phyloP scores from a whole-genome alignment of 2,113 vertebrate species.

The Maccullochella peelii region DNA sequence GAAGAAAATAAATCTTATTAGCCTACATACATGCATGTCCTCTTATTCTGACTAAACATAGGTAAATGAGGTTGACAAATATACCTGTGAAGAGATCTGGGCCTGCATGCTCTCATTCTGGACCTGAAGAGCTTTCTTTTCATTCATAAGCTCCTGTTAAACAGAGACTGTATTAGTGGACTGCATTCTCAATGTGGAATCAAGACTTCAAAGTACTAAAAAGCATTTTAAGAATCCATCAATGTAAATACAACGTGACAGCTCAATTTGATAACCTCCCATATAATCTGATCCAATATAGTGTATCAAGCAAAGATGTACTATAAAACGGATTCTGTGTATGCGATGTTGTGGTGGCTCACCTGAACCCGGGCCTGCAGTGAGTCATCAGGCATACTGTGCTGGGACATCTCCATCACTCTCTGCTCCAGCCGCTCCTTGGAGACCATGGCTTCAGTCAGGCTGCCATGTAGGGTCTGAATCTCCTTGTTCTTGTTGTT shows the following conservation, averaged over 20 bases:
- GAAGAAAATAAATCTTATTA: conserved; percentile 46
- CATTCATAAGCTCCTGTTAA: conserved; percentile 92
- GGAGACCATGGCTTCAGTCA: conserved; percentile 92
- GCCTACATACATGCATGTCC: conserved; percentile 22
- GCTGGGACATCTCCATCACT: conserved; percentile 91
- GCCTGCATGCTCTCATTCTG: conserved; percentile 93
- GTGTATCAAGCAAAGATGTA: neutral
- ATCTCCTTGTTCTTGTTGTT: conserved; percentile 90
- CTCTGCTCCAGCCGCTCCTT: conserved; percentile 95
- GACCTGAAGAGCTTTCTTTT: conserved; percentile 92
- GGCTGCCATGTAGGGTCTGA: conserved; percentile 92
- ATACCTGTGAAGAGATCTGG: conserved; percentile 93
- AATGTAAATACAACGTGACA: neutral
- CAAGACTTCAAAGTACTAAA: neutral
- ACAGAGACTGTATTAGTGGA: conserved; percentile 9
- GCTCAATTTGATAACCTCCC: neutral
- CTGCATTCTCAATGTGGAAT: neutral
- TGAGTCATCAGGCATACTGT: conserved; percentile 89
- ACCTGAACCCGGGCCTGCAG: conserved; percentile 88
- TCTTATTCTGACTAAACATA: neutral
- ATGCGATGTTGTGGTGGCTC: neutral
- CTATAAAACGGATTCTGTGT: neutral
- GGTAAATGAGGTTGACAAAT: conserved; percentile 26
- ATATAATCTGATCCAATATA: neutral
- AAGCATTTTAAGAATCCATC: neutral